phyloP scores from a whole-genome alignment of 2,888 invertebrate species.

The Auanema freiburgensis region DNA sequence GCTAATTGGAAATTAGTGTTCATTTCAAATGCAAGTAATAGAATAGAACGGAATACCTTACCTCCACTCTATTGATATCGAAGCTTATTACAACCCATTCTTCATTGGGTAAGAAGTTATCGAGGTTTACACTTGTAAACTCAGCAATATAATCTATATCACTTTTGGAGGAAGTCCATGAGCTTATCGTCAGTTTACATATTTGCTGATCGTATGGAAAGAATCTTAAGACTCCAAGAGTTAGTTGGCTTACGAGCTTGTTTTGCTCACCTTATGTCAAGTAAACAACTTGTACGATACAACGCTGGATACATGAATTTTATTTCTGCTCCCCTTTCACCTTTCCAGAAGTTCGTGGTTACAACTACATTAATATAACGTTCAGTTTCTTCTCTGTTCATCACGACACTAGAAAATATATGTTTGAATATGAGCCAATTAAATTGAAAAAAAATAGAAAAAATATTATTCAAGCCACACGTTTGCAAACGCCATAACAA shows the following conservation, averaged over 20 bases:
- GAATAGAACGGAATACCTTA: slow-evolving; percentile 2
- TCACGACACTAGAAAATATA: slow-evolving; percentile 50
- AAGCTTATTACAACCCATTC: slow-evolving; percentile 63
- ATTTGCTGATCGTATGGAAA: slow-evolving; percentile 63
- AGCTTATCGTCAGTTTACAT: slow-evolving; percentile 58
- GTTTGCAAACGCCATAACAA: background rate
- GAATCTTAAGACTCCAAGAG: slow-evolving; percentile 31
- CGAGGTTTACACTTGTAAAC: slow-evolving; percentile 53
- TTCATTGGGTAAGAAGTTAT: slow-evolving; percentile 61
- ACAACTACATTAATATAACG: slow-evolving; percentile 62
- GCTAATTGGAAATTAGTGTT: background rate
- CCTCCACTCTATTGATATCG: slow-evolving; percentile 53
- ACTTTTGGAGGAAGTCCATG: slow-evolving; percentile 61
- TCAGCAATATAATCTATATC: slow-evolving; percentile 59
- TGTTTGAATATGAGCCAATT: slow-evolving; percentile 7
- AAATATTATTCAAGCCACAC: background rate
- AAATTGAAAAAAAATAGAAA: slow-evolving; percentile 1
- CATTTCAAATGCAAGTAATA: background rate
- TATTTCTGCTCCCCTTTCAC: slow-evolving; percentile 54
- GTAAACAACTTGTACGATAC: slow-evolving; percentile 59
- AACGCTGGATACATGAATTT: slow-evolving; percentile 63
- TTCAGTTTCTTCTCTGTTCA: slow-evolving; percentile 63
- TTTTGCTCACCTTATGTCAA: slow-evolving; percentile 50
- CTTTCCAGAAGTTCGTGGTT: slow-evolving; percentile 60
- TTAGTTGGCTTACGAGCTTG: background rate